These are phyloP conservation scores for Phallusia fumigata DNA, from an alignment of 23 tunicate genomes.

Conservation along the genomic window DNA sequence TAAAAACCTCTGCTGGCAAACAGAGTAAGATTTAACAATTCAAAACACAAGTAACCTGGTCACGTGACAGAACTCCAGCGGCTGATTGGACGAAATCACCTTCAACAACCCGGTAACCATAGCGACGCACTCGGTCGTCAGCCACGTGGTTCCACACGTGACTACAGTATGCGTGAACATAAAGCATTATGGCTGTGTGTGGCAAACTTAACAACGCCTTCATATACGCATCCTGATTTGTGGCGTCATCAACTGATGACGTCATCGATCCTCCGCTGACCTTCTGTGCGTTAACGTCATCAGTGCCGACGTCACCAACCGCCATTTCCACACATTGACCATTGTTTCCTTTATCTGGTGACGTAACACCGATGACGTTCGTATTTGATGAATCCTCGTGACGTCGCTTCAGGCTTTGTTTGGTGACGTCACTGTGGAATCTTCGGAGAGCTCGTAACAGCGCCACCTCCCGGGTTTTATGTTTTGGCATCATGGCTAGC, in stretches of 20 bases:
- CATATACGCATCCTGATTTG: constrained; percentile 18
- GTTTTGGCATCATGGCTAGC: not conserved
- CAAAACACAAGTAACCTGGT: too few species aligned
- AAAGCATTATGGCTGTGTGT: constrained; percentile 30
- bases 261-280: not conserved
- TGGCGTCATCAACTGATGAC: not conserved
- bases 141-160: constrained; percentile 9
- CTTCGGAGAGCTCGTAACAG: not conserved
- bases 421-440: not conserved
- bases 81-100: constrained; percentile 22
- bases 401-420: not conserved
- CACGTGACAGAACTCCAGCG: not conserved
- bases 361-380: not conserved
- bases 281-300: not conserved
- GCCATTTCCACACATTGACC: not conserved
- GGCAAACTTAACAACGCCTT: constrained; percentile 55
- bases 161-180: constrained; percentile 33
- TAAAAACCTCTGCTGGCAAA: too few species aligned
- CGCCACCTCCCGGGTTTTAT: not conserved
- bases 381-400: not conserved
- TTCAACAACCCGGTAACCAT: constrained; percentile 18
- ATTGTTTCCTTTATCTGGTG: not conserved
- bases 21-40: too few species aligned
- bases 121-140: constrained; percentile 1
- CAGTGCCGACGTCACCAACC: not conserved